Percentiles rank a stretch among this genome's conserved stretches.
These are phyloP conservation scores for Echinometra lucunter DNA, from an alignment of 53 echinoderm and acorn worm species.

Conservation along the genomic window DNA sequence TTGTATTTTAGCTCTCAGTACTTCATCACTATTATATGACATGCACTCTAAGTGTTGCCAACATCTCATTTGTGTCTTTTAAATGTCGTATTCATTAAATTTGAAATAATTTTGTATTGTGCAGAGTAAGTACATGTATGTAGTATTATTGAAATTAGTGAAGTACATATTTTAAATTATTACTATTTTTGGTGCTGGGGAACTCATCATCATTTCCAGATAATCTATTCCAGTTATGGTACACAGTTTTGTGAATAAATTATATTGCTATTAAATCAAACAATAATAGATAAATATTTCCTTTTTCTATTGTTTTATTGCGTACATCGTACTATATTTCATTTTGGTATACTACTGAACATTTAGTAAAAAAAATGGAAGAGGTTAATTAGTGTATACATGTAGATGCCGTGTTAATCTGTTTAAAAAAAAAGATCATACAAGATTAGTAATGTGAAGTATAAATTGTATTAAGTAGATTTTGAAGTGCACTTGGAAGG, in stretches of 20 bases:
- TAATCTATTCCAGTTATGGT: constrained; percentile 55
- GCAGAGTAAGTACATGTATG: not conserved
- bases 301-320: not conserved
- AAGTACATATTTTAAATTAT: not conserved
- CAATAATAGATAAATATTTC: not conserved
- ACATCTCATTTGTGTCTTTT: not conserved
- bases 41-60: not conserved
- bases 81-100: constrained; percentile 21
- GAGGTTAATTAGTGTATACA: too few relatives aligned
- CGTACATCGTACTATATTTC: too few relatives aligned
- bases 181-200: constrained; percentile 51
- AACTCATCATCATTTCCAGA: constrained; percentile 30
- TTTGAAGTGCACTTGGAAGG: too few relatives aligned
- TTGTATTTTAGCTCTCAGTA: constrained; percentile 40
- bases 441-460: too few relatives aligned
- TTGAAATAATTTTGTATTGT: constrained; percentile 36
- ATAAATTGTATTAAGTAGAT: too few relatives aligned
- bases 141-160: constrained; percentile 5
- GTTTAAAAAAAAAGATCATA: too few relatives aligned
- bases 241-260: constrained; percentile 31
- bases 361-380: too few relatives aligned
- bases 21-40: not conserved
- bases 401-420: too few relatives aligned
- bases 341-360: too few relatives aligned
- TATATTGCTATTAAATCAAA: constrained; percentile 31